Evolutionary conservation across 2,888 invertebrate genomes (phyloP), one percentile per base, ranked within the genome.

Genomic region (Sisyra nigra): DNA sequence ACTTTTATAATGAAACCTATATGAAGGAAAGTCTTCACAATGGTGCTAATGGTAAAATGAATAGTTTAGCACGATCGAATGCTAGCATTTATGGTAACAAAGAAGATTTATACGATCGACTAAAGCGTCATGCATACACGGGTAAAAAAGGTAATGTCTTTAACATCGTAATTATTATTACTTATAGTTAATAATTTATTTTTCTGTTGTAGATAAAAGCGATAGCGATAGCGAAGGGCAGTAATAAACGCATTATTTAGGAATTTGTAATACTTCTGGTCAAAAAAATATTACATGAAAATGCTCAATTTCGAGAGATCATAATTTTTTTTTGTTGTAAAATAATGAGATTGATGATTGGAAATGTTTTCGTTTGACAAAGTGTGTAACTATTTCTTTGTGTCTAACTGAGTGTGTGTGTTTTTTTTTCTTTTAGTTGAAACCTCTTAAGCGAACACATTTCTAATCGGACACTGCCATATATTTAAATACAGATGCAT

Each of bases 221-320:
- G 87, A 88, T 76, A 88, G 85, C 71, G 87, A 88, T 72, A 88
- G 87, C 68, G 87, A 88, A 72, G 87, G 86, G 69, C 87, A 87
- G 71, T 87, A 79, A 76, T 57, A 47, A 49, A 35, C 44, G 45
- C 42, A 44, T 42, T 18, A 17, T 32, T 15, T 18, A 35, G 29
- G 31, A 40, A 19, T 40, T 30, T 30, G 31, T 30, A 14, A 34
- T 40, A 34, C 32, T 40, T 40, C 43, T 43, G 43, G 38, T 43
- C 41, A 41, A 30, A 30, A n/a, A 40, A 17, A 38, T 19, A 24
- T 19, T 19, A 38, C 14, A 31, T 14, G 9, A 15, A 18, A 40
- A 41, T 34, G 34, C 34, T 34, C 41, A 41, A 40, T 13, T 40
- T 18, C 14, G 17, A 18, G 19, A 19, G 11, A 4, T 33, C 14